phyloP scores from a whole-genome alignment of 2,888 invertebrate species.

The Volucella inflata region DNA sequence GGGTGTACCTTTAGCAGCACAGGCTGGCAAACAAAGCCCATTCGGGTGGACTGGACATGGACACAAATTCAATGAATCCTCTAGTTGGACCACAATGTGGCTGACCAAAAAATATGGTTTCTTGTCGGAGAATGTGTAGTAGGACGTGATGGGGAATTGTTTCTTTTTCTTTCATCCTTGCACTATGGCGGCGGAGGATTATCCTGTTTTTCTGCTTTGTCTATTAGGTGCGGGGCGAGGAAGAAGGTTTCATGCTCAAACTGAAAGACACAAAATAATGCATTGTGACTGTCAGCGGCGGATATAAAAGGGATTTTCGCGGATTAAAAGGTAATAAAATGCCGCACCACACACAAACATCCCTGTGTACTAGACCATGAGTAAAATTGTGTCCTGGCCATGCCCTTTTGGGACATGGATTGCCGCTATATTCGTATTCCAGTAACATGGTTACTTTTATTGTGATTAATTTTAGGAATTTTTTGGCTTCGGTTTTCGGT shows the following conservation, averaged over 20 bases:
- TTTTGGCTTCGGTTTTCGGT: constrained; percentile 39
- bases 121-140: constrained; percentile 20
- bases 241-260: background rate
- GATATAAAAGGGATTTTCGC: constrained; percentile 79
- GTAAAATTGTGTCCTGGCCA: constrained; percentile 26
- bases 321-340: constrained; percentile 80
- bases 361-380: constrained; percentile 31
- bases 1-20: constrained; percentile 39
- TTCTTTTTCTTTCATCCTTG: constrained; percentile 43
- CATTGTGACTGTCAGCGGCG: constrained; percentile 77
- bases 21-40: background rate
- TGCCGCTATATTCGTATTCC: background rate
- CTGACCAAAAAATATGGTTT: constrained; percentile 56
- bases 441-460: constrained; percentile 35
- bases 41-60: constrained; percentile 26
- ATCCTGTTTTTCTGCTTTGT: constrained; percentile 24
- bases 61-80: constrained; percentile 51
- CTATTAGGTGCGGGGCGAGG: too few species aligned
- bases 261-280: constrained; percentile 57
- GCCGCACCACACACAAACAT: constrained; percentile 56
- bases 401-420: constrained; percentile 8
- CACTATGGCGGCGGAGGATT: constrained; percentile 48
- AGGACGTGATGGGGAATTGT: constrained; percentile 29
- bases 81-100: constrained; percentile 42
- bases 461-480: constrained; percentile 68